These are phyloP conservation scores for Pangasius djambal DNA, from an alignment of 2,797 vertebrate genomes.

Conservation along the genomic window DNA sequence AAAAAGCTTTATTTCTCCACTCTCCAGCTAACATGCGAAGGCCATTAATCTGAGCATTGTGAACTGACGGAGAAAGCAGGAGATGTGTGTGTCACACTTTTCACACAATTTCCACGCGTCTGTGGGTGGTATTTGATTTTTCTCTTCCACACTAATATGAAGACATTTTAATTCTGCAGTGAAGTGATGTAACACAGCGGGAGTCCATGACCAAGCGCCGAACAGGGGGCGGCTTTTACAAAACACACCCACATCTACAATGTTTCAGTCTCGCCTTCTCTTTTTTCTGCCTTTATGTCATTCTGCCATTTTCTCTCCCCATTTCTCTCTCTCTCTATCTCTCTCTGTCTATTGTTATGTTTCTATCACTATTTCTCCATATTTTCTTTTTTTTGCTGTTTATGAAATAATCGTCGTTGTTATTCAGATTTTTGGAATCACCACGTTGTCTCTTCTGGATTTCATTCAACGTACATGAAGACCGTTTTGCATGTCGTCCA, in stretches of 20 bases:
- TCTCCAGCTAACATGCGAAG: neutral
- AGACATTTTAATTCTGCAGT: neutral
- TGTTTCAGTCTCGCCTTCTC: neutral
- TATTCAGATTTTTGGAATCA: neutral
- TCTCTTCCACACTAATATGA: neutral
- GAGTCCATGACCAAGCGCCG: neutral
- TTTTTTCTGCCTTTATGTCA: neutral
- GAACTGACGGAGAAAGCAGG: neutral
- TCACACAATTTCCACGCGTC: neutral
- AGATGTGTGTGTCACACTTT: neutral
- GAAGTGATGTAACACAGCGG: neutral
- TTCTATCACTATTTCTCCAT: neutral
- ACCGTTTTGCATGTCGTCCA: neutral
- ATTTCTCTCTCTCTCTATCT: neutral
- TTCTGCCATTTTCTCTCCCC: neutral
- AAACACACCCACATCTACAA: neutral
- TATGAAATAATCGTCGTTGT: neutral
- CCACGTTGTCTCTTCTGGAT: neutral
- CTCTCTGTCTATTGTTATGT: neutral
- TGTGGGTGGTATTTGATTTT: neutral
- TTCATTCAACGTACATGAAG: neutral
- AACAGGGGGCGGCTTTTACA: neutral
- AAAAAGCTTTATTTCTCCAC: neutral
- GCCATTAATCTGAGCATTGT: neutral
- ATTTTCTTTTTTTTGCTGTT: neutral